These are phyloP conservation scores for Scaptomyza tumidula DNA, from an alignment of 2,888 invertebrate species.

Conservation along the genomic window DNA sequence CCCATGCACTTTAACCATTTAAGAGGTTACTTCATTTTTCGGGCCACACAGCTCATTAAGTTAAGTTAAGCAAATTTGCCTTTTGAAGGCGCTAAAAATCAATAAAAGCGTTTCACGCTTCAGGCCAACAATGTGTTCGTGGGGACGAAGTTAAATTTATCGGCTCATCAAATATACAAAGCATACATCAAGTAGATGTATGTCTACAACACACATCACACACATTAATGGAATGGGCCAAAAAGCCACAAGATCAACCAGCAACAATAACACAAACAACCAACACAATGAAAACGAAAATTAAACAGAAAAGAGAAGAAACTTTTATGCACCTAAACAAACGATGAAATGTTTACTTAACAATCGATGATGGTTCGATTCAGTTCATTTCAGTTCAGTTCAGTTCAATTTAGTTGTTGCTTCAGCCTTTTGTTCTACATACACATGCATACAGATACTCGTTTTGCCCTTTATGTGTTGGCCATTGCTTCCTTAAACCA, in stretches of 20 bases:
- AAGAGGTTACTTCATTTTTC: constrained; percentile 36
- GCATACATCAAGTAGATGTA: constrained; percentile 32
- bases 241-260: constrained; percentile 41
- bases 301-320: constrained; percentile 34
- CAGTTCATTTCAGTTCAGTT: neutral
- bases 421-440: constrained; percentile 12
- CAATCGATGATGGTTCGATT: constrained; percentile 50
- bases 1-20: constrained; percentile 46
- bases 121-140: neutral
- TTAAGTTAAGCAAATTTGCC: constrained; percentile 49
- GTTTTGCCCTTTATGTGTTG: constrained; percentile 33
- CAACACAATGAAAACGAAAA: constrained; percentile 36
- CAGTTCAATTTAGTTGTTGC: constrained; percentile 1
- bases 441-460: neutral
- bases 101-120: constrained; percentile 28
- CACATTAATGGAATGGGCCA: constrained; percentile 28
- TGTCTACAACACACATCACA: neutral
- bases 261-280: constrained; percentile 15
- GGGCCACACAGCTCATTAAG: constrained; percentile 61
- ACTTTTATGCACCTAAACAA: constrained; percentile 58
- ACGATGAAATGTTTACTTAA: constrained; percentile 53
- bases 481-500: constrained; percentile 48
- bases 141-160: constrained; percentile 23
- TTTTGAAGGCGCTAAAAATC: constrained; percentile 22
- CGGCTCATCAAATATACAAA: constrained; percentile 49